phyloP scores from a whole-genome alignment of 35 echinoderm and acorn worm species.

The Heliocidaris erythrogramma region DNA sequence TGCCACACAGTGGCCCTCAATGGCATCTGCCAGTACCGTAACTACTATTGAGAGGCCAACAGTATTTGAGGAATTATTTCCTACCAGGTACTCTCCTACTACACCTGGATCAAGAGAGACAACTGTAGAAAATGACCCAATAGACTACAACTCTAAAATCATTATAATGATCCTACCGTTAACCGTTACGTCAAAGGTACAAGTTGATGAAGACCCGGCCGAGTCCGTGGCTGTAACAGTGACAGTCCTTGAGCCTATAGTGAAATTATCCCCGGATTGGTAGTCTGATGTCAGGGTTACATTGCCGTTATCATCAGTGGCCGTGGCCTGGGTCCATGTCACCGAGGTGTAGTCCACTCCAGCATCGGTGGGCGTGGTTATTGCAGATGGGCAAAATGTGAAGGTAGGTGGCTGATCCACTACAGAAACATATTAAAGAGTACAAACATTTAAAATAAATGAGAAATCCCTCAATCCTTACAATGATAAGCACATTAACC shows the following conservation, averaged over 20 bases:
- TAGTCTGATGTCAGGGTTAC: constrained; percentile 26
- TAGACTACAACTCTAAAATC: neutral
- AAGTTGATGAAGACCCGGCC: neutral
- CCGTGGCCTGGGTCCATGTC: neutral
- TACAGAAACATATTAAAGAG: neutral
- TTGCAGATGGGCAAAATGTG: constrained; percentile 1
- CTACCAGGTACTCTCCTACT: too few species aligned
- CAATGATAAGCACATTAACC: too few species aligned
- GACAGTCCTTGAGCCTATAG: neutral
- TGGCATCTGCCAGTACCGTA: too few species aligned
- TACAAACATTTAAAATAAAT: neutral
- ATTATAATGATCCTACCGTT: constrained; percentile 36
- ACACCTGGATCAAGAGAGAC: too few species aligned
- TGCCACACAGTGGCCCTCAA: too few species aligned
- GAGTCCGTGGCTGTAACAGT: constrained; percentile 48
- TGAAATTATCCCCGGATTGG: neutral
- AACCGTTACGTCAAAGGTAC: constrained; percentile 37
- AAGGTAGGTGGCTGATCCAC: constrained; percentile 47
- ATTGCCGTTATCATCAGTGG: constrained; percentile 32
- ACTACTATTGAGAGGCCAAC: too few species aligned
- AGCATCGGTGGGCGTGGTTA: neutral
- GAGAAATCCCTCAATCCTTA: neutral
- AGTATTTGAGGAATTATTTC: too few species aligned
- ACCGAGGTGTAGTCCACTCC: constrained; percentile 24
- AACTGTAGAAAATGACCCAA: too few species aligned